Base-by-base conservation (phyloP, 2,113 vertebrate species). In the Deroptyus accipitrinus region DNA sequence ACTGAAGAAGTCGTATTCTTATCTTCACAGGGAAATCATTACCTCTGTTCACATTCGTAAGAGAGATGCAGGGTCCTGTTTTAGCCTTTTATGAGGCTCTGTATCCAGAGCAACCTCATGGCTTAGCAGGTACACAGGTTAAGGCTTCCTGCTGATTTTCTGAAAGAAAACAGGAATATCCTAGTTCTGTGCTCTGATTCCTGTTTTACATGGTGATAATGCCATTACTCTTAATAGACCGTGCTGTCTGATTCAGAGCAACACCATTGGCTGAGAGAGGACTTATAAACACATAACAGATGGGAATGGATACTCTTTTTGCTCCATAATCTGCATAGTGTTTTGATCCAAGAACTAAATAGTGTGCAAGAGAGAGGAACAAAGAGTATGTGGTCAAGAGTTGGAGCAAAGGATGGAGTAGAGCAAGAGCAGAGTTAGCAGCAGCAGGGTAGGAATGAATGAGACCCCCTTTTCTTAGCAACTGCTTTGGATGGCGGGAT, bases 361-460 rank as follows among this genome's bases (percentile, higher is more conserved):
- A 33, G 4, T 12, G 11, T 39, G 17, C 23, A 68, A 49, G 31
- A 54, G 25, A 70, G 18, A 42, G 11, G 22, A 87, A 46, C 54
- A 41, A 83, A 70, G 42, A 63, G 25, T 63, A 17, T 1, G 0
- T 35, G 33, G 66, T 61, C 30, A 52, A 42, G 35, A 79, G 30
- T 11, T 76, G 35, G 30, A 72, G 41, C 23, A 52, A 48, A 52
- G n/a, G 13, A 6, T 1, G 0, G n/a, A 87, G 16, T 35, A 61
- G 31, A n/a, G 31, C 66, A 66, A 77, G 23, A 31, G 17, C 24
- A 90, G 16, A 37, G 17, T 72, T 35, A 90, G 23, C 51, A 94
- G 37, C 35, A 54, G 41, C 1, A 4, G 37, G 25, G 7, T 5
- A 75, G n/a, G 42, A 86, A 46, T 0, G 0, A 57, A 41, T 3